Evolutionary conservation across 2,888 invertebrate species (phyloP), one percentile per base, ranked within the genome.

Genomic region (Zaprionus bogoriensis): DNA sequence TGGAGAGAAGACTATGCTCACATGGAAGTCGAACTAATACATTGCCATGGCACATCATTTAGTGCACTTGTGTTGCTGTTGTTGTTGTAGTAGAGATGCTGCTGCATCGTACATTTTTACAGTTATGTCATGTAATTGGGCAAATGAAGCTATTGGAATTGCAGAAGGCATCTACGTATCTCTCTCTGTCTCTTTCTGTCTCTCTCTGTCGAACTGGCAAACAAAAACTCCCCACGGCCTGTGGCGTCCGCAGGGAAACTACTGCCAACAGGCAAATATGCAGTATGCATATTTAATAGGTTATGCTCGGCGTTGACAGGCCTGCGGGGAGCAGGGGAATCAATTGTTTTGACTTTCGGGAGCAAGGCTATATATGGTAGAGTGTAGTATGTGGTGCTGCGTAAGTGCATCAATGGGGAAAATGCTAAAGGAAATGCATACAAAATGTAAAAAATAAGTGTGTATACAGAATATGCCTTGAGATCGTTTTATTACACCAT

Each of bases 101-200:
- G 53, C 32, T 59, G 74, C 52, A 67, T 78, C 61, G 79, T 75
- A 63, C 51, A 68, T 78, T 85, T 85, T 82, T 78, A 79, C 76
- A 78, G 86, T 79, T 62, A 79, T 82, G 76, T 52, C 66, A 85
- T 67, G 61, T 85, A 85, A 79, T 79, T 79, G 78, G 60, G 48
- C 54, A 79, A 82, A 82, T 72, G 69, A 86, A 79, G 80, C 83
- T 58, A 79, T 76, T 60, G 53, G 51, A 57, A 83, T 72, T 54
- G 60, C 62, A 79, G 22, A 6, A 19, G 36, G 3, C 10, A 17
- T 17, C 19, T 3, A 38, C 14, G n/a, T 27, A 17, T n/a, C 32
- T 22, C 32, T 41, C 10, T 47, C 10, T 4, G 3, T 19, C n/a
- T 10, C 20, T 25, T 9, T 2, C 54, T 38, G n/a, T n/a, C n/a